Evolutionary conservation across 2,113 vertebrate genomes (phyloP).

Genomic region (Gymnocephalus cernua): DNA sequence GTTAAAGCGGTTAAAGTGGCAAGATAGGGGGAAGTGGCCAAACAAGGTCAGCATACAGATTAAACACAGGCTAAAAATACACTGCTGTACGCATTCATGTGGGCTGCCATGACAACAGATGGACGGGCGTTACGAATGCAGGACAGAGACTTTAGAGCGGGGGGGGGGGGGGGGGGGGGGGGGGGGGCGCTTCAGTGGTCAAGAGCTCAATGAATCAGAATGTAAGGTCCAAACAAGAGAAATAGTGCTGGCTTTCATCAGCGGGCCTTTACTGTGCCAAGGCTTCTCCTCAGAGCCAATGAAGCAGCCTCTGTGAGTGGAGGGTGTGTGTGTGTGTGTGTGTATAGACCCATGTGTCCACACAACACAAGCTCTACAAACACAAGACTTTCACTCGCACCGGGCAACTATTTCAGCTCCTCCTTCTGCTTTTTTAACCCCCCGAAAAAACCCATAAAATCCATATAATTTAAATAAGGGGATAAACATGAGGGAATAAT

Average conservation of each 20-base stretch:
- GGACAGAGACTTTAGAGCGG: conserved; percentile 43
- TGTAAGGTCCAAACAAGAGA: conserved; percentile 61
- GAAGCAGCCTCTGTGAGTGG: conserved; percentile 48
- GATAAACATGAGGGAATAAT: not conserved
- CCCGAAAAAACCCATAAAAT: no score
- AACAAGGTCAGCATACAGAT: conserved; percentile 81
- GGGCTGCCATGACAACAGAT: conserved; percentile 83
- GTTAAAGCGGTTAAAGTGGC: conserved; percentile 63
- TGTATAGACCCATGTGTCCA: not conserved
- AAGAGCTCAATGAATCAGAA: conserved; percentile 72
- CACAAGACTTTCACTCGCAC: conserved; percentile 30
- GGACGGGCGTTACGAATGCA: conserved; percentile 66
- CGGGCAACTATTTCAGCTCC: not conserved
- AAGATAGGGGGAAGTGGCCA: conserved; percentile 67
- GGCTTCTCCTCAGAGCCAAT: conserved; percentile 47
- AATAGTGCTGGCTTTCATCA: conserved; percentile 71
- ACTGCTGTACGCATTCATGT: conserved; percentile 66
- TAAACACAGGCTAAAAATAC: conserved; percentile 82
- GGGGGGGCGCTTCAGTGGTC: conserved; percentile 62
- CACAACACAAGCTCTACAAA: conserved; percentile 32
- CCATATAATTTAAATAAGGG: not conserved
- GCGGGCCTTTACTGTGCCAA: conserved; percentile 59
- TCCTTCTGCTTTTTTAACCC: conserved; percentile 1
- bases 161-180: conserved; percentile 48
- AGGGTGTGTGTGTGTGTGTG: conserved; percentile 9